These are phyloP conservation scores for Lumbricus terrestris DNA, from an alignment of 2,888 invertebrate genomes.

Conservation along the genomic window DNA sequence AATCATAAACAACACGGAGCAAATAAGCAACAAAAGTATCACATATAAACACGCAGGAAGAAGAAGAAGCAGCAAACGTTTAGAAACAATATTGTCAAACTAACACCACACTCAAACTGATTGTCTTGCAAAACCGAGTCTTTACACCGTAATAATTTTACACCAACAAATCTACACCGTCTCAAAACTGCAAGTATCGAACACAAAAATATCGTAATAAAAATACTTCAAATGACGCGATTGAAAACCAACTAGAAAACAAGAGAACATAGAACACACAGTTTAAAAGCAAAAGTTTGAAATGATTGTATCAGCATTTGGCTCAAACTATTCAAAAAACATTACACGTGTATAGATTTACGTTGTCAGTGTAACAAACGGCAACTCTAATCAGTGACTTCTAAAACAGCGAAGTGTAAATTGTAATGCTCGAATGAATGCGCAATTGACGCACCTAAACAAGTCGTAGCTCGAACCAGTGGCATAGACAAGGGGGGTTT, in stretches of 20 bases:
- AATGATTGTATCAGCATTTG: background rate
- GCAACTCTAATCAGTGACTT: no score
- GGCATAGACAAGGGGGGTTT: no score
- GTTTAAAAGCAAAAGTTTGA: background rate
- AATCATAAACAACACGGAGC: background rate
- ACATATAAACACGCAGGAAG: background rate
- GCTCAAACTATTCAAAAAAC: background rate
- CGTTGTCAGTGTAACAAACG: background rate
- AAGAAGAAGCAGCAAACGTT: background rate
- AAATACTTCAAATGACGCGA: conserved; percentile 3
- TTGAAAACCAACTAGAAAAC: background rate
- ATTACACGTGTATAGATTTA: background rate
- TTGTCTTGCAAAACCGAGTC: background rate
- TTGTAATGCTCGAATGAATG: no score
- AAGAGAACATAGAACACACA: background rate
- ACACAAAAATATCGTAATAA: background rate
- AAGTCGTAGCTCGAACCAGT: no score
- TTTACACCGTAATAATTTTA: no score
- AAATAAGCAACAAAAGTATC: background rate
- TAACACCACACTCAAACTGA: background rate
- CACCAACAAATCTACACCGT: background rate
- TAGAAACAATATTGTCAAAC: background rate
- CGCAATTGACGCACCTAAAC: no score
- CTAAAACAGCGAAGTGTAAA: no score
- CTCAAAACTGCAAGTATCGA: background rate